Evolutionary conservation across 2,797 vertebrate species (phyloP).

Genomic region (Tapirus indicus): DNA sequence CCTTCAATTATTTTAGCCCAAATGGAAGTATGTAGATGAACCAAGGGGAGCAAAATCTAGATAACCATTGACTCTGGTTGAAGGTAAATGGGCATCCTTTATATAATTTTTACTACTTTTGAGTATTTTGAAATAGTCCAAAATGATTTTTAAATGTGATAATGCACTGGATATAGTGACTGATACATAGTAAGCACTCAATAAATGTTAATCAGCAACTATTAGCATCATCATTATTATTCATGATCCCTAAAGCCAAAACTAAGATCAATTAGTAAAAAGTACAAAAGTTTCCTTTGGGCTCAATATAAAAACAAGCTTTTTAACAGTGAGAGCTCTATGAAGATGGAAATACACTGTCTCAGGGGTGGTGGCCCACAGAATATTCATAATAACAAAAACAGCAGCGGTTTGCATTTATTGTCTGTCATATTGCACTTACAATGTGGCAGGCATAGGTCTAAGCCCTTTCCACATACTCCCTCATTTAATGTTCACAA

Average conservation of each 20-base stretch:
- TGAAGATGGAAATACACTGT: background rate
- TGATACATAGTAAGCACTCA: background rate
- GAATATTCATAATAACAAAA: background rate
- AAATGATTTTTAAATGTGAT: background rate
- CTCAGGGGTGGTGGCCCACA: background rate
- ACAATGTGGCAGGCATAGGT: accelerated
- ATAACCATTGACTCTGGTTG: background rate
- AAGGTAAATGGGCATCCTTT: background rate
- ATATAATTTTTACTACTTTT: background rate
- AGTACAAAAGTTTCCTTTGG: background rate
- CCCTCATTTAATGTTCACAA: background rate
- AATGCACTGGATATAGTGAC: background rate
- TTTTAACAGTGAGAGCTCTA: background rate
- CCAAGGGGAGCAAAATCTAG: background rate
- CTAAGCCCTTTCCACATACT: background rate
- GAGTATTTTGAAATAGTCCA: background rate
- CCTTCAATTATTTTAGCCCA: conserved; percentile 9
- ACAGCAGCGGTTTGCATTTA: background rate
- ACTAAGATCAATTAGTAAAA: background rate
- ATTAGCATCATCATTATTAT: background rate
- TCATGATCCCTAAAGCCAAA: background rate
- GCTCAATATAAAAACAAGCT: background rate
- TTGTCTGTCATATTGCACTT: background rate
- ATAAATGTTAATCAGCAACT: background rate
- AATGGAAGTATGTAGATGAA: background rate